phyloP scores from a whole-genome alignment of 2,888 invertebrate species.

The Isotomurus palustris region DNA sequence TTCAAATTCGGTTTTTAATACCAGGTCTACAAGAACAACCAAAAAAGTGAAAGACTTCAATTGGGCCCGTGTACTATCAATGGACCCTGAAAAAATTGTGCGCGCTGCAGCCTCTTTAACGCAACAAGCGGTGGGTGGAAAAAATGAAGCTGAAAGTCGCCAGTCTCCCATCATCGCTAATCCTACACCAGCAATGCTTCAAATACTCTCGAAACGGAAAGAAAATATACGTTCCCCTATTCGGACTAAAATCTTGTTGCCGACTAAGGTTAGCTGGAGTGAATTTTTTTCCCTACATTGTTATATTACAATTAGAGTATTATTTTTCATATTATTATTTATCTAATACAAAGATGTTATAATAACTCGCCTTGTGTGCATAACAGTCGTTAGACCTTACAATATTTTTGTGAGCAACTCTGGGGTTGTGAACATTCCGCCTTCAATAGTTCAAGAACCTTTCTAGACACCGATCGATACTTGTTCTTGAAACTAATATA shows the following conservation, averaged over 20 bases:
- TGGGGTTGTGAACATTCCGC: background rate
- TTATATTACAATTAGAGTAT: too few relatives aligned
- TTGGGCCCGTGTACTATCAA: constrained; percentile 64
- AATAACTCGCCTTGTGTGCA: constrained; percentile 1
- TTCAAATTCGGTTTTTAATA: constrained; percentile 9
- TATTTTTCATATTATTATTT: too few relatives aligned
- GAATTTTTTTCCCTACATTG: too few relatives aligned
- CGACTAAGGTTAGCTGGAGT: too few relatives aligned
- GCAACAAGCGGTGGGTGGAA: constrained; percentile 27
- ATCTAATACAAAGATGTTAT: too few relatives aligned
- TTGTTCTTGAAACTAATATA: background rate
- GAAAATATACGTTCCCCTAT: constrained; percentile 51
- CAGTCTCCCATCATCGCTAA: constrained; percentile 48
- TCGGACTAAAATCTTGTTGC: constrained; percentile 14
- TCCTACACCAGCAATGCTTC: constrained; percentile 69
- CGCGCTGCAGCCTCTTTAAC: constrained; percentile 39
- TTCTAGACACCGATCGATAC: background rate
- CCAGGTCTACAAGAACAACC: constrained; percentile 41
- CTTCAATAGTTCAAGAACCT: background rate
- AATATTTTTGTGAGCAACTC: background rate
- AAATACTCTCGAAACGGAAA: constrained; percentile 60
- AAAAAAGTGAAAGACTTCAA: constrained; percentile 54
- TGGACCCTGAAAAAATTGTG: constrained; percentile 62
- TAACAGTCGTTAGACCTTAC: background rate
- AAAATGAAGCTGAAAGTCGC: constrained; percentile 29